Percentiles rank a stretch among this genome's conserved stretches.
Evolutionary conservation across 2,888 invertebrate genomes (phyloP).

Genomic region (Agrotis exclamationis): DNA sequence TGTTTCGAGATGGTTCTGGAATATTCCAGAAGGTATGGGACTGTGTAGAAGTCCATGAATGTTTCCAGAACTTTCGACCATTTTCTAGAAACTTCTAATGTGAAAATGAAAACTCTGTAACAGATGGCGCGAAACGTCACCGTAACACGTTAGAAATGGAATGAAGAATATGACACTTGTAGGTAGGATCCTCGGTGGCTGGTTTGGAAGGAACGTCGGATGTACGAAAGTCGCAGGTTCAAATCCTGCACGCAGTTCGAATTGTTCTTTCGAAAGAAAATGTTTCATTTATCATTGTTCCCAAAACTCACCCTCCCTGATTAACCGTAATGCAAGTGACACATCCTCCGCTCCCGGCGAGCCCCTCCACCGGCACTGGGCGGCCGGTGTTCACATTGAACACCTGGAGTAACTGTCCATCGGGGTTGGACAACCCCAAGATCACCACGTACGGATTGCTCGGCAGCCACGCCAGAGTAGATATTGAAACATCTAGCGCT

Average conservation of each 20-base stretch:
- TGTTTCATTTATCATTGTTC: no score
- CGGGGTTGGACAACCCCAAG: constrained; percentile 71
- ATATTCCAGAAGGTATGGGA: no score
- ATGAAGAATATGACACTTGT: background rate
- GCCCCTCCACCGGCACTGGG: constrained; percentile 73
- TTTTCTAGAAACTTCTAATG: no score
- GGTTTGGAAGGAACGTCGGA: no score
- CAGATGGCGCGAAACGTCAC: no score
- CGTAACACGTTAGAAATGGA: no score
- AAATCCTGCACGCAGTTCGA: no score
- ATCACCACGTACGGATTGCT: constrained; percentile 73
- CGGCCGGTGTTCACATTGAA: constrained; percentile 76
- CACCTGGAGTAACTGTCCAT: constrained; percentile 67
- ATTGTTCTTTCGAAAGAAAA: background rate
- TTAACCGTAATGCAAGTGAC: constrained; percentile 75
- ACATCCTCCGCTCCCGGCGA: constrained; percentile 56
- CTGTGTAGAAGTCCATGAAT: no score
- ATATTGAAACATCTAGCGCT: constrained; percentile 74
- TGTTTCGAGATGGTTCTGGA: no score
- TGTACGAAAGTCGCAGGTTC: no score
- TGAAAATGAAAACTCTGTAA: no score
- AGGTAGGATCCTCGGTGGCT: background rate
- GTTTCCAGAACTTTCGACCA: no score
- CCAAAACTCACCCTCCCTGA: constrained; percentile 78
- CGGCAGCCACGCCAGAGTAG: constrained; percentile 81